Evolutionary conservation across 2,888 invertebrate species (phyloP), one percentile per base, ranked within the genome.

Genomic region (Temnothorax rugatulus): DNA sequence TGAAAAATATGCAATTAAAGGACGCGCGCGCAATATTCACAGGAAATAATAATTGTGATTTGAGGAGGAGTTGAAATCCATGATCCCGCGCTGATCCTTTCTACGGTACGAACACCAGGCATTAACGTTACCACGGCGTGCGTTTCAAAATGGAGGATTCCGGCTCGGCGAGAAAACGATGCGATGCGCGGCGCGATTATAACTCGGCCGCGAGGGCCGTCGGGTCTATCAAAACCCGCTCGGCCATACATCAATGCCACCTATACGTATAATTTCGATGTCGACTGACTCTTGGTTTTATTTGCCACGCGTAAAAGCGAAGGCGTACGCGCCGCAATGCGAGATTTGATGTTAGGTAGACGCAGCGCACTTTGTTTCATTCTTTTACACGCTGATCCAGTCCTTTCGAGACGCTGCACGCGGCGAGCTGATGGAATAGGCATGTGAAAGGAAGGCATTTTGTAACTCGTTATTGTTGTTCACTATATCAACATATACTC

Each of bases 161-260:
- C 87, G 87, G 68, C 84, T 83, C 87, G 89, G 90, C 86, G 89
- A 89, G 89, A 88, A 89, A 91, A 91, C 88, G 92, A 91, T 88
- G 81, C 84, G 76, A 75, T 85, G 83, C 83, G 86, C 84, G 86
- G 90, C 83, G 87, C 90, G 92, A 92, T 92, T 92, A 92, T 90
- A 77, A 92, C 86, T 87, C 84, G 88, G 89, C 91, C 89, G 84
- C 88, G 86, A 89, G 90, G 92, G 89, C 88, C 84, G 89, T 86
- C 74, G 91, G 90, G 89, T 92, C 92, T 94, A 93, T 94, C 94
- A 92, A 93, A 93, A 93, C 90, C 90, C 87, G 91, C 88, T 90
- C 91, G 87, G 89, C 92, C 91, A 93, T 94, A 93, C 91, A 93
- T 94, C 94, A 94, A 93, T 93, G 93, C 93, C 92, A 93, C 92